These are phyloP conservation scores for Molossus alvarezi DNA, from an alignment of 2,797 vertebrate species.

Conservation along the genomic window DNA sequence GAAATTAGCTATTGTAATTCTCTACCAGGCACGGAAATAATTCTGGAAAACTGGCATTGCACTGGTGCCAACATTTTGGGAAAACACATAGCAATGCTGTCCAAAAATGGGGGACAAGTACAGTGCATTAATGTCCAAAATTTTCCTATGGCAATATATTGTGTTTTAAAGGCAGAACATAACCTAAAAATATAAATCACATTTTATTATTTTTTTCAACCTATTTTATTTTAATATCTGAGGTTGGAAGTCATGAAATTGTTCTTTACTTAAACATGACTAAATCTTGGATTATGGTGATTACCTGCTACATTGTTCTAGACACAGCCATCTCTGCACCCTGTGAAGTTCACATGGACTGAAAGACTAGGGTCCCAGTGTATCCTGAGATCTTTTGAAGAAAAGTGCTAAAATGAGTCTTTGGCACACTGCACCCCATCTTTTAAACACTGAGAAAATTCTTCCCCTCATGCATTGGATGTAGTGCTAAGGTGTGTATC, in stretches of 20 bases:
- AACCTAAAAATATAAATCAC: slow-evolving; percentile 1
- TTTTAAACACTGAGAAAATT: not conserved
- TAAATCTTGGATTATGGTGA: not conserved
- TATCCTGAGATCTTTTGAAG: not conserved
- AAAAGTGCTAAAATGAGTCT: too few species aligned
- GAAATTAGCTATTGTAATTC: not conserved
- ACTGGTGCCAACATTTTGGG: not conserved
- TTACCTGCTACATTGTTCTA: not conserved
- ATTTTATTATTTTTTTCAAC: not conserved
- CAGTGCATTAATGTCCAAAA: not conserved
- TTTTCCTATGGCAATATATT: not conserved
- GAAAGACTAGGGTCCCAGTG: not conserved
- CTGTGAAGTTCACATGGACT: not conserved
- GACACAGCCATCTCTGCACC: fast-evolving
- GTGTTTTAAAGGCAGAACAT: not conserved
- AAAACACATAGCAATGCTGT: not conserved
- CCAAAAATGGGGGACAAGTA: not conserved
- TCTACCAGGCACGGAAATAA: not conserved
- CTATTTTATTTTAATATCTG: not conserved
- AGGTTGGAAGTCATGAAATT: not conserved
- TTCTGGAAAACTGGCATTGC: not conserved
- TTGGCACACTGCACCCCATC: not conserved
- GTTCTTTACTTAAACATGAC: not conserved
- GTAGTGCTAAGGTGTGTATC: not conserved
- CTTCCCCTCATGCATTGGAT: not conserved